These are phyloP conservation scores for Odontocolon sp. DNA, from an alignment of 2,888 invertebrate species.

Conservation along the genomic window DNA sequence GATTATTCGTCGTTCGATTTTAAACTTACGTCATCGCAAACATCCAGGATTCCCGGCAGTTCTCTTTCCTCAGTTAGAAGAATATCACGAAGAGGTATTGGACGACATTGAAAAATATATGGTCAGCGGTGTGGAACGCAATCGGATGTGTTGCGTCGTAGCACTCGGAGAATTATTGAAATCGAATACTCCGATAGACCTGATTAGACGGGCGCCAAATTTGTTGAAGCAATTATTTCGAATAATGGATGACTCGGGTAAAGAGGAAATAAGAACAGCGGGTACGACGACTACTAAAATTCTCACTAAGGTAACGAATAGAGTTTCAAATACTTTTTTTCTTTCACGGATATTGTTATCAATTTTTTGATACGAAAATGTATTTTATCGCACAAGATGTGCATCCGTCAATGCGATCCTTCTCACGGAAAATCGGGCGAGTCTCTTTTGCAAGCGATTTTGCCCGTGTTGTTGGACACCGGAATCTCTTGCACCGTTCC, in stretches of 20 bases:
- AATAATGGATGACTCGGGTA: constrained; percentile 97
- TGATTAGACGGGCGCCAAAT: constrained; percentile 81
- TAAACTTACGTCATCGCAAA: constrained; percentile 32
- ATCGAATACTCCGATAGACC: constrained; percentile 75
- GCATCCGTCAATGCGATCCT: constrained; percentile 87
- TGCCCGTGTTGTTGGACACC: constrained; percentile 90
- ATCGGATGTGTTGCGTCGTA: constrained; percentile 96
- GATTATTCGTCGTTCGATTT: constrained; percentile 18
- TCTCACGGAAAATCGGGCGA: constrained; percentile 88
- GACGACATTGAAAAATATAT: constrained; percentile 91
- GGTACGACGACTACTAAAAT: constrained; percentile 88
- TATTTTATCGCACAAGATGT: constrained; percentile 82
- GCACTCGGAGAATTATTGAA: constrained; percentile 90
- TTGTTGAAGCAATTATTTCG: constrained; percentile 93
- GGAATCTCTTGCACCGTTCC: constrained; percentile 91
- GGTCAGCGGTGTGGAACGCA: constrained; percentile 93
- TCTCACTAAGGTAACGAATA: constrained; percentile 86
- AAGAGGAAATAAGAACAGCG: constrained; percentile 91
- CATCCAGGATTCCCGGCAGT: constrained; percentile 52
- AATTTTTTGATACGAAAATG: constrained; percentile 12
- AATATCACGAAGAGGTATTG: constrained; percentile 90
- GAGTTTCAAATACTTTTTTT: constrained; percentile 1
- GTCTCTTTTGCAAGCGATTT: constrained; percentile 87
- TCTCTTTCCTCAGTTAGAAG: constrained; percentile 85
- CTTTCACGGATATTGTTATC: not conserved